These are phyloP conservation scores for Cryptoprocta ferox DNA, from an alignment of 2,797 vertebrate species.

Conservation along the genomic window DNA sequence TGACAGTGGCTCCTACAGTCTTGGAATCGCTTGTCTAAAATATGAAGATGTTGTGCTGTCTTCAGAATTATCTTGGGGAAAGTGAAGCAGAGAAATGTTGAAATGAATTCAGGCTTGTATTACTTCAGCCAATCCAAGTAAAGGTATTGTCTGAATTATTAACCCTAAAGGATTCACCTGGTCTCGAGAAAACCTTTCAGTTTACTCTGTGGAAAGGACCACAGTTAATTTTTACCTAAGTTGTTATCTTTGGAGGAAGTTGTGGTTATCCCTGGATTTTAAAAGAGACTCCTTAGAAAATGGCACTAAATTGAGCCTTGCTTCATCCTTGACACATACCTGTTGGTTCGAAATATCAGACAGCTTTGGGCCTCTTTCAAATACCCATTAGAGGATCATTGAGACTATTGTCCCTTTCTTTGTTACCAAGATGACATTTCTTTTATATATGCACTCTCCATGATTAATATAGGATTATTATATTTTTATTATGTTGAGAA, in stretches of 20 bases:
- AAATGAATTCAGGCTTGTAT: neutral
- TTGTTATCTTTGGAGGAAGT: neutral
- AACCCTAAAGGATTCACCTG: neutral
- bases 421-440: neutral
- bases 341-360: neutral
- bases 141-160: neutral
- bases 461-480: conserved; percentile 35
- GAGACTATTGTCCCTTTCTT: neutral
- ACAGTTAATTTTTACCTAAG: neutral
- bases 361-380: neutral
- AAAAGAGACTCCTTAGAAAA: neutral
- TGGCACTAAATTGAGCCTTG: neutral
- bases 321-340: neutral
- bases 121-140: neutral
- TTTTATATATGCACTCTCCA: neutral
- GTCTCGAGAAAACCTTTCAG: neutral
- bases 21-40: neutral
- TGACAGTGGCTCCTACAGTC: neutral
- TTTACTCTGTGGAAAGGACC: neutral
- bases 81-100: neutral
- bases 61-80: neutral
- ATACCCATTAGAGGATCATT: neutral
- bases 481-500: neutral
- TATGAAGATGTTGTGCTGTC: neutral
- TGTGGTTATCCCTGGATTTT: neutral